Evolutionary conservation across 2,113 vertebrate species (phyloP).

Genomic region (Notarius quadriscutis): DNA sequence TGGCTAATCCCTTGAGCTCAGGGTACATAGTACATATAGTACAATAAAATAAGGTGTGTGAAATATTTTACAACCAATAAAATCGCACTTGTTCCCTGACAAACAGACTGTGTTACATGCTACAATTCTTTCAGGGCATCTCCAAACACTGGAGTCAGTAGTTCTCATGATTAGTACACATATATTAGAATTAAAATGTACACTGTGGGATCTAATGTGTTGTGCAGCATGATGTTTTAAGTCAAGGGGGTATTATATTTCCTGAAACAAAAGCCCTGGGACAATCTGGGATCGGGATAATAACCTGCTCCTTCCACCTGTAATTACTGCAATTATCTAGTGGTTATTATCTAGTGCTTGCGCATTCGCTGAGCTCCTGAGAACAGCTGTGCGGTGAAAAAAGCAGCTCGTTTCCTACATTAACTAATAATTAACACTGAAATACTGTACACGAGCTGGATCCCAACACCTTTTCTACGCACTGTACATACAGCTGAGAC

Average conservation of each 20-base stretch:
- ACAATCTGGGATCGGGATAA: constrained; percentile 20
- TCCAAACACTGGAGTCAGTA: background rate
- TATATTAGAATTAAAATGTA: background rate
- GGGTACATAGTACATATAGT: background rate
- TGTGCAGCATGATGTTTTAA: background rate
- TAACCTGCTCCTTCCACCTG: background rate
- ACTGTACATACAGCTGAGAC: background rate
- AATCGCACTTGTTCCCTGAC: background rate
- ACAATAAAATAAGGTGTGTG: too few relatives aligned
- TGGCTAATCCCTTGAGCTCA: background rate
- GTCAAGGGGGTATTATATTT: background rate
- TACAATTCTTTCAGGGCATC: background rate
- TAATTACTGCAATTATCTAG: constrained; percentile 34
- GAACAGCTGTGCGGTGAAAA: background rate
- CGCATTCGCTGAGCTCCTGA: background rate
- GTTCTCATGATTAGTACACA: background rate
- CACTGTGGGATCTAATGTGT: background rate
- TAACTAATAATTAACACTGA: constrained; percentile 1
- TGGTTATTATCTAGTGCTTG: background rate
- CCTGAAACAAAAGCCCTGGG: background rate
- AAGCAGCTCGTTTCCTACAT: background rate
- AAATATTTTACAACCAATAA: too few relatives aligned
- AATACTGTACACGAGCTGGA: background rate
- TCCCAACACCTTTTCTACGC: background rate
- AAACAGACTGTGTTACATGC: background rate